Base-by-base conservation (phyloP, 2,797 vertebrate species). In the Setipinna tenuifilis region DNA sequence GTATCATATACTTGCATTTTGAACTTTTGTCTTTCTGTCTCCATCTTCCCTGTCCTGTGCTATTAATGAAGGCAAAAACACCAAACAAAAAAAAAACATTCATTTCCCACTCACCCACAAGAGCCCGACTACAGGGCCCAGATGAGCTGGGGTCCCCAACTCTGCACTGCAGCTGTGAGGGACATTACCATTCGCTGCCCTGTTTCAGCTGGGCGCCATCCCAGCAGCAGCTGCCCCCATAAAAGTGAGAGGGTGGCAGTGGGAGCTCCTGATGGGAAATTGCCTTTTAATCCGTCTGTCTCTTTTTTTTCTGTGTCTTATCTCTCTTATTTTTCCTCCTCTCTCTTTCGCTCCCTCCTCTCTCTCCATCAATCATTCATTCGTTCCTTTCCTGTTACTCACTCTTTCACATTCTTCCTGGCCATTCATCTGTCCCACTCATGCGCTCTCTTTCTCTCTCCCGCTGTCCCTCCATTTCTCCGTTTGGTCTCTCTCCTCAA, bases 261-360 rank as follows among this genome's bases (percentile, higher is more conserved):
- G 28, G 25, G 28, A 71, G 65, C 65, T 35, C 28, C 23, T 14
- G n/a, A 17, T 19, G 75, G 17, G 57, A 81, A 82, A 75, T 78
- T 59, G 5, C 65, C 19, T 58, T 17, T 54, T 71, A 35, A 44
- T 41, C 35, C 2, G 5, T 11, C 54, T 65, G 25, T 82, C 16
- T 78, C 83, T 78, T 57, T 44, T 21, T 75, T 41, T 41, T 82
- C 65, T 65, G 17, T 59, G 11, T 62, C 59, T n/a, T 23, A 1
- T 81, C 16, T 85, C 35, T 81, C 21, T 85, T 9, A 19, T 11
- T 5, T 41, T 41, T 41, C 28, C n/a, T 17, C 28, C 41, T 86
- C 57, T 83, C 3, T 81, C 35, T 54, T 54, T 58, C n/a, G 68
- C 59, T 85, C 5, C 46, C 83, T 75, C 28, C 14, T 28, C 83